A percentile compares a stretch with the other conserved stretches of the same genome.
Conservation (phyloP, 1,140 invertebrate species). For the Pseudomyrmex flavicornis region DNA sequence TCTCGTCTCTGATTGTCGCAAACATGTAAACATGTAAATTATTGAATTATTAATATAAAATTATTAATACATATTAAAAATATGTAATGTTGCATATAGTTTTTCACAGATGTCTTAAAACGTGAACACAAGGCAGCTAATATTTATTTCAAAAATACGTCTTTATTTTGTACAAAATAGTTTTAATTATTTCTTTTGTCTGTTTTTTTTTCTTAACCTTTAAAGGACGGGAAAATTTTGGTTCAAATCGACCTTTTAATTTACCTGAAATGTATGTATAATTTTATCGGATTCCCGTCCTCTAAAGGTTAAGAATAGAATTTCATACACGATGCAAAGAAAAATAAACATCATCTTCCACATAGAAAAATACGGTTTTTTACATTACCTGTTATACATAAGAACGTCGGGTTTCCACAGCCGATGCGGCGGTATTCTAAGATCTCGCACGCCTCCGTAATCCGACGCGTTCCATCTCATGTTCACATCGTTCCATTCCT, state of each 20-base stretch:
- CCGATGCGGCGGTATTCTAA: slow-evolving; percentile 97
- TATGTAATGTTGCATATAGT: too few relatives aligned
- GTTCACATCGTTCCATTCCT: slow-evolving; percentile 99
- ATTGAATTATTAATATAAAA: neutral
- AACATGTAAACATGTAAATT: neutral
- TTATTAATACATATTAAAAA: neutral
- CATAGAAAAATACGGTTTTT: slow-evolving; percentile 6
- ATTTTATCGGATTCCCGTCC: too few relatives aligned
- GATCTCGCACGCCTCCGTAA: slow-evolving; percentile 98
- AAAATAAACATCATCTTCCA: neutral
- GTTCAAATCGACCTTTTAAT: too few relatives aligned
- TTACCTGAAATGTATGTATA: too few relatives aligned
- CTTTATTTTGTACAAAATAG: neutral
- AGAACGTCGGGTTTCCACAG: slow-evolving; percentile 99
- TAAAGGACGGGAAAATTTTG: too few relatives aligned
- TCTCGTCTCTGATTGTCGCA: neutral
- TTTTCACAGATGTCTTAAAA: too few relatives aligned
- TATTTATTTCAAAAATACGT: neutral
- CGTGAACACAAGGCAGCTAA: neutral
- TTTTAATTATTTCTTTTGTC: too few relatives aligned
- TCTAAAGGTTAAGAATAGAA: neutral
- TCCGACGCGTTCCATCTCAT: slow-evolving; percentile 98
- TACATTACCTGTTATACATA: slow-evolving; percentile 98
- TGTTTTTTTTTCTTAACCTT: neutral
- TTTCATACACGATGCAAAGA: neutral